These are phyloP conservation scores for Fragum sueziense DNA, from an alignment of 2,888 invertebrate species.

Conservation along the genomic window DNA sequence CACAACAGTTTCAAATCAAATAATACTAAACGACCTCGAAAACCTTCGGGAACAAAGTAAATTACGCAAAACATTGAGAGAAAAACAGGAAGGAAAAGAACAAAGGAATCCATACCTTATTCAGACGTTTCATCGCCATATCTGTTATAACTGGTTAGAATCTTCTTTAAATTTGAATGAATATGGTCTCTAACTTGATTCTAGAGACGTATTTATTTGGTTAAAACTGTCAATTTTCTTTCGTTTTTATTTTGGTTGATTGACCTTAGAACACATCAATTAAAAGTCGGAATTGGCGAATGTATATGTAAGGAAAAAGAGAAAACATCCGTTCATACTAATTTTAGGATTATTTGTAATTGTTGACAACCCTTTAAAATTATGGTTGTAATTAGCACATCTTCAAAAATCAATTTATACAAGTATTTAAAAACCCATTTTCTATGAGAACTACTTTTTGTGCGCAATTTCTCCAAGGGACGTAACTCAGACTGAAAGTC, in stretches of 20 bases:
- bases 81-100: not conserved
- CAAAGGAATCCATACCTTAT: not conserved
- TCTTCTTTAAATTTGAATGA: no score
- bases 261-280: constrained; percentile 42
- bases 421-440: not conserved
- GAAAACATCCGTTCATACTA: no score
- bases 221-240: not conserved
- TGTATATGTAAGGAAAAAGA: not conserved
- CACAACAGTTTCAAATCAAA: no score
- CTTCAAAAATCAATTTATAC: no score
- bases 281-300: constrained; percentile 13
- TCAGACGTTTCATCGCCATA: constrained; percentile 15
- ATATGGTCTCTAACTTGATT: no score
- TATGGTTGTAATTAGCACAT: no score
- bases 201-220: not conserved
- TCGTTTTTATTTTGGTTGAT: constrained; percentile 45
- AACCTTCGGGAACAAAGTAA: no score
- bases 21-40: no score
- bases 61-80: no score
- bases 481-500: not conserved
- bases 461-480: constrained; percentile 1
- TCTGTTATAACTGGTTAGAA: not conserved
- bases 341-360: no score
- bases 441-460: constrained; percentile 1
- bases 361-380: no score